These are phyloP conservation scores for Otis tarda DNA, from an alignment of 2,113 vertebrate species.

Conservation along the genomic window DNA sequence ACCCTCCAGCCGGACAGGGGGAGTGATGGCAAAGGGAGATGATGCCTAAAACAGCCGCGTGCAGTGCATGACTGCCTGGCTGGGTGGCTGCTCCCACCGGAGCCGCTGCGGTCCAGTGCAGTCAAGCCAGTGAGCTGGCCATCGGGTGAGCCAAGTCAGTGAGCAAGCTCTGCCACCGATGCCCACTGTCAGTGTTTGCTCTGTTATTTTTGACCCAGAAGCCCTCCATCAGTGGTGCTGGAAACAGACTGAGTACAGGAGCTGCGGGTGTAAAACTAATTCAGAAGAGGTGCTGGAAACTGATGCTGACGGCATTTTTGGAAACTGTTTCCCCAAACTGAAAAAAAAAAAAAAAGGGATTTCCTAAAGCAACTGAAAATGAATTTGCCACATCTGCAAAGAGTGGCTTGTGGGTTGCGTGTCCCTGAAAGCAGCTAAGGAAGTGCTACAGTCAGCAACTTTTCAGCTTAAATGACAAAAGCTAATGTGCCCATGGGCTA, in stretches of 20 bases:
- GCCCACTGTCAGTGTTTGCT: background rate
- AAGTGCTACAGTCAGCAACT: background rate
- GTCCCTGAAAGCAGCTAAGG: background rate
- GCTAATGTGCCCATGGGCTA: background rate
- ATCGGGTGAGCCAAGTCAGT: too few relatives aligned
- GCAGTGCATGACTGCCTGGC: fast-evolving
- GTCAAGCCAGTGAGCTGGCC: too few relatives aligned
- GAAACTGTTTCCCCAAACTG: background rate
- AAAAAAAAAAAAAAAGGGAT: background rate
- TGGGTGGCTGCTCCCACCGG: background rate
- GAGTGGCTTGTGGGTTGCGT: background rate
- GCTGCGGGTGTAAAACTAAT: background rate
- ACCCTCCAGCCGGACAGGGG: fast-evolving
- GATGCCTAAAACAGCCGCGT: fast-evolving
- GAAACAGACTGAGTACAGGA: background rate
- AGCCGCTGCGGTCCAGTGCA: background rate
- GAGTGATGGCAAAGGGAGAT: background rate
- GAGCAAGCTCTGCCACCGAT: background rate
- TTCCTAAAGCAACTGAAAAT: constrained; percentile 38
- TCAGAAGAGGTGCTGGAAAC: constrained; percentile 20
- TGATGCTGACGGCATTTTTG: background rate
- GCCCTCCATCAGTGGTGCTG: background rate
- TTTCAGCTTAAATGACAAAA: background rate
- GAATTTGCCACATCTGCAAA: constrained; percentile 16
- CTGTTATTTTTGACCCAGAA: background rate